Evolutionary conservation across 2,797 vertebrate species (phyloP), one percentile per base, ranked within the genome.

Genomic region (Thalassophryne amazonica): DNA sequence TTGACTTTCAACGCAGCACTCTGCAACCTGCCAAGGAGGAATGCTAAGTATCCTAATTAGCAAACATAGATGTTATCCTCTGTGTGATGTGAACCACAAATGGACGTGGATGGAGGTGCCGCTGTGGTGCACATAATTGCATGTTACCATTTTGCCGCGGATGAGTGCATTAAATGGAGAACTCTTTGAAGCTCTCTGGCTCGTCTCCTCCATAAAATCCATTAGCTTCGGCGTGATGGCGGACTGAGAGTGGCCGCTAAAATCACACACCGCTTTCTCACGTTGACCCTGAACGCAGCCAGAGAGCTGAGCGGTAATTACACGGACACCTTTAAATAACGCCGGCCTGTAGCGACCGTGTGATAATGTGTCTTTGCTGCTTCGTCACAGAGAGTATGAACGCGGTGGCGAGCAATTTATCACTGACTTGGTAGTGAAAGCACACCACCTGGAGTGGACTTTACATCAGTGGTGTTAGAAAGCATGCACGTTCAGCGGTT

Each of bases 21-120:
- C 49, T 20, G 40, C 63, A 71, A 76, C 68, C 75, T 74, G 69
- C 71, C 81, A 75, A 68, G 64, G 73, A 82, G 71, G 81, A 76
- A 81, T 72, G 76, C 75, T 83, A 86, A 83, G 80, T 66, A 76
- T 12, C 21, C 75, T 79, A 86, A 85, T 86, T 80, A 81, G 70
- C 51, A 70, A 79, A 77, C 75, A 78, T 62, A 60, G 76, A 75
- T 71, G 80, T 68, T 79, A 64, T 61, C 61, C 73, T 49, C 25
- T 2, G 49, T 69, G 69, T 60, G 62, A 73, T 70, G 74, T 59
- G 74, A 80, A 55, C 52, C 60, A 55, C 74, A 71, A 78, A 79
- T 76, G 78, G 84, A 80, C 58, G 64, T 52, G 70, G 71, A 78
- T 53, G 49, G 67, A 63, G 73, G 60, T 63, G 70, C 62, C 77